Evolutionary conservation across 2,888 invertebrate species (phyloP), one percentile per base, ranked within the genome.

Genomic region (Abrostola tripartita): DNA sequence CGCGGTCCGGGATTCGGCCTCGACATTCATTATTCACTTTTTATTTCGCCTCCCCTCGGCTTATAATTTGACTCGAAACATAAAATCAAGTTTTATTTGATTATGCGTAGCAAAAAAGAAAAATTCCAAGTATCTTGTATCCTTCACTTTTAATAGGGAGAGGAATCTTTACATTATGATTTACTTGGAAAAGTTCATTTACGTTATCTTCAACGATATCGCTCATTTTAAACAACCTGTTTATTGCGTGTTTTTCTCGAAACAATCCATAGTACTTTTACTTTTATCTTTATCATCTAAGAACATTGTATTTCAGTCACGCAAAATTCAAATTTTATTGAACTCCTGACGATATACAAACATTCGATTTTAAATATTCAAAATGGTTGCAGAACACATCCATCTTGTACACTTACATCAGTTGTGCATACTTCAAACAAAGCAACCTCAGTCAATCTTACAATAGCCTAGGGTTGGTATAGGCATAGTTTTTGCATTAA

Each of bases 11-110:
- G 91, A 89, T 91, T 93, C 88, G 92, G 91, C 90, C 92, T 90
- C 90, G 88, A 89, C 93, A 92, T 93, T 93, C 93, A 93, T 94
- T 94, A 94, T 94, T 94, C 93, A 93, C 93, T 92, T 94, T 93
- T 93, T 93, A 92, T 93, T 94, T 91, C 88, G 82, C 89, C 90
- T 90, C 92, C 92, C 90, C 90, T 92, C 86, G 88, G 91, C 92
- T 93, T 94, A 93, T 93, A 93, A 94, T 94, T 93, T 94, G 93
- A 93, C 92, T 93, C 86, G 90, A 92, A 94, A 93, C 93, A 93
- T 93, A 93, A 93, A 94, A 94, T 94, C 93, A 93, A 93, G 93
- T 94, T 94, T 92, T 92, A 93, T 93, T 93, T 93, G 91, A 93
- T 94, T 93, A 92, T 88, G 85, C 89, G 89, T 85, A 88, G 86